Conservation (phyloP, 1,140 invertebrate species). For the Drosophila varians region DNA sequence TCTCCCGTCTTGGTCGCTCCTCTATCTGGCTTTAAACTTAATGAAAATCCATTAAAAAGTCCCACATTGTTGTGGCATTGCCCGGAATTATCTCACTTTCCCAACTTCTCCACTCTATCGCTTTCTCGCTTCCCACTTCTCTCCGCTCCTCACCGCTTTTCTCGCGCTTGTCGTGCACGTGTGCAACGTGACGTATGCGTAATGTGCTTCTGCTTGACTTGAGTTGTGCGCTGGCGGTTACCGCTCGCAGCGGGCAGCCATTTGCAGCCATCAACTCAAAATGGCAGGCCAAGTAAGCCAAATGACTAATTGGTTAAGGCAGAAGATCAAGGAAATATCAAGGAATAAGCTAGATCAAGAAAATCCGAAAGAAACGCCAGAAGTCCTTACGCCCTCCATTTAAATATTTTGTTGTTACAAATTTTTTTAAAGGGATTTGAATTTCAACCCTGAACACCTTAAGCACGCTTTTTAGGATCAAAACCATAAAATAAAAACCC, state of each 20-base stretch:
- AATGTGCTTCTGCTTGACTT: conserved; percentile 68
- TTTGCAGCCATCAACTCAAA: conserved; percentile 32
- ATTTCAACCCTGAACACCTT: conserved; percentile 37
- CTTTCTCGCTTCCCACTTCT: neutral
- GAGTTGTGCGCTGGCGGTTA: conserved; percentile 25
- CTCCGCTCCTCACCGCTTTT: conserved; percentile 6
- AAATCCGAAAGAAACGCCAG: conserved; percentile 7
- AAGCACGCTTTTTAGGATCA: conserved; percentile 52
- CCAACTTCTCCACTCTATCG: neutral
- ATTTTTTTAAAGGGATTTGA: conserved; percentile 46
- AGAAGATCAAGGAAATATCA: conserved; percentile 7
- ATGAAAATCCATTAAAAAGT: conserved; percentile 82
- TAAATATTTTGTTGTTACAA: conserved; percentile 45
- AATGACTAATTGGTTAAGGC: conserved; percentile 25
- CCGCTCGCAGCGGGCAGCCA: conserved; percentile 29
- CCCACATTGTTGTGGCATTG: conserved; percentile 64
- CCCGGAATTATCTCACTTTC: conserved; percentile 41
- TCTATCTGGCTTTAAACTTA: conserved; percentile 51
- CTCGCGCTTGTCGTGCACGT: conserved; percentile 42
- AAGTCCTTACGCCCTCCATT: conserved; percentile 40
- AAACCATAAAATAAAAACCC: conserved; percentile 49
- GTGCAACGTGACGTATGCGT: conserved; percentile 70
- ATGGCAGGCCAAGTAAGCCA: conserved; percentile 24
- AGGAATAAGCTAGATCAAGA: conserved; percentile 15
- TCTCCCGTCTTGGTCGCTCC: neutral